These are phyloP conservation scores for Cylloceria caligata DNA, from an alignment of 2,888 invertebrate species.

Conservation along the genomic window DNA sequence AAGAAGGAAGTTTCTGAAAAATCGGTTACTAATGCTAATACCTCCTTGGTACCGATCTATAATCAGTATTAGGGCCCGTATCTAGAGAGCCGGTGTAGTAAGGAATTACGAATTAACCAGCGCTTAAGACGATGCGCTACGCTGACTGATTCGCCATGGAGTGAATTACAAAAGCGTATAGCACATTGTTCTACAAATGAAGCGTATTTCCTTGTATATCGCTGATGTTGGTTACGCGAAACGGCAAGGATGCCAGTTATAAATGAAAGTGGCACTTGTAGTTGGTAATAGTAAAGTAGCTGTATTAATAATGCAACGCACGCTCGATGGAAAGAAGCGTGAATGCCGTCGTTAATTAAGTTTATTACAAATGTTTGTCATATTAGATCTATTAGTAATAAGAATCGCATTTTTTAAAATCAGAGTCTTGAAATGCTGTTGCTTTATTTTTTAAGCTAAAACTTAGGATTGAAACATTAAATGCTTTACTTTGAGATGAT, in stretches of 20 bases:
- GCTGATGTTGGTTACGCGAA: slow-evolving; percentile 38
- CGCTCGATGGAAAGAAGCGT: neutral
- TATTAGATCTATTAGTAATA: neutral
- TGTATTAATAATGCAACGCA: neutral
- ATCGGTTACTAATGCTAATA: slow-evolving; percentile 29
- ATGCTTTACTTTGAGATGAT: too few relatives aligned
- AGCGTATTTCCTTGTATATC: slow-evolving; percentile 28
- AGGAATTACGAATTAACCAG: slow-evolving; percentile 49
- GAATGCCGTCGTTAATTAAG: slow-evolving; percentile 3
- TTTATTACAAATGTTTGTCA: neutral
- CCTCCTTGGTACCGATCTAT: slow-evolving; percentile 29
- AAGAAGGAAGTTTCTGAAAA: slow-evolving; percentile 13
- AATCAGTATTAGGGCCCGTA: slow-evolving; percentile 53
- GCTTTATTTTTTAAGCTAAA: too few relatives aligned
- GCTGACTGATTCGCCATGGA: too few relatives aligned
- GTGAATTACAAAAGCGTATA: too few relatives aligned
- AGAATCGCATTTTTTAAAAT: too few relatives aligned
- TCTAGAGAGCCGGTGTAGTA: slow-evolving; percentile 15
- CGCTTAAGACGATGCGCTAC: too few relatives aligned
- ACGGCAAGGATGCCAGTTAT: neutral
- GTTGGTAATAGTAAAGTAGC: neutral
- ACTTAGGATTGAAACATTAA: too few relatives aligned
- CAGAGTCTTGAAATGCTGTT: too few relatives aligned
- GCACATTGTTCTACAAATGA: slow-evolving; percentile 18
- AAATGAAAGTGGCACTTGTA: slow-evolving; percentile 1